Percentiles rank a stretch among this genome's conserved stretches.
These are phyloP conservation scores for Chrysogorgia sp. DNA, from an alignment of 92 coral and sea anemone genomes.

Conservation along the genomic window DNA sequence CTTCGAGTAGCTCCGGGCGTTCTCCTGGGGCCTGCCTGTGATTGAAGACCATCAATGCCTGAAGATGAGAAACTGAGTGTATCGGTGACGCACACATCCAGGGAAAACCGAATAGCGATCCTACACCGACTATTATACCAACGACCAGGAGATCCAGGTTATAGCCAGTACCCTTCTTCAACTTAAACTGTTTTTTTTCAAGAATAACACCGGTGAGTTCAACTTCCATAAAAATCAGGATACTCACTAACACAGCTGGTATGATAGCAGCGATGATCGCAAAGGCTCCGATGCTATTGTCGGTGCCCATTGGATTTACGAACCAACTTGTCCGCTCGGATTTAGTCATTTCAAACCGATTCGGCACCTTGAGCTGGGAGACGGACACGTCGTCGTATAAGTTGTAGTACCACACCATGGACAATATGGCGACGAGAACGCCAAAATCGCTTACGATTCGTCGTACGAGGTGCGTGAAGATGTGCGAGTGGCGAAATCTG, in stretches of 20 bases:
- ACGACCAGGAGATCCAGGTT: conserved; percentile 89
- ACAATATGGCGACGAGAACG: conserved; percentile 82
- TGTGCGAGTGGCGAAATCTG: conserved; percentile 86
- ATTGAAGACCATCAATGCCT: conserved; percentile 80
- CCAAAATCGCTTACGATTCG: conserved; percentile 95
- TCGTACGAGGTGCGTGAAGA: conserved; percentile 79
- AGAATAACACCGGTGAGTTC: conserved; percentile 92
- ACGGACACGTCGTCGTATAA: conserved; percentile 69
- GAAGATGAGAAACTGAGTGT: conserved; percentile 95
- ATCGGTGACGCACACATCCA: conserved; percentile 99
- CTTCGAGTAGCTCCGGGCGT: conserved; percentile 77
- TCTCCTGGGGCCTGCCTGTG: conserved; percentile 96
- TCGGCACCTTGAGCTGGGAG: conserved; percentile 75
- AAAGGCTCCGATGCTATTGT: conserved; percentile 53
- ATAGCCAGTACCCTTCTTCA: conserved; percentile 95
- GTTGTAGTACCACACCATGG: conserved; percentile 82
- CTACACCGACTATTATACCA: conserved; percentile 83
- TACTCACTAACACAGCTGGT: conserved; percentile 95
- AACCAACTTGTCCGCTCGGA: conserved; percentile 66
- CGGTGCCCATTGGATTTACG: conserved; percentile 88
- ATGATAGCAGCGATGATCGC: conserved; percentile 78
- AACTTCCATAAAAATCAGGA: conserved; percentile 94
- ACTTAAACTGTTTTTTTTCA: conserved; percentile 95
- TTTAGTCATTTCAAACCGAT: conserved; percentile 65
- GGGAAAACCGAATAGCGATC: conserved; percentile 91